phyloP scores from a whole-genome alignment of 2,797 vertebrate species.

The Scyliorhinus canicula region DNA sequence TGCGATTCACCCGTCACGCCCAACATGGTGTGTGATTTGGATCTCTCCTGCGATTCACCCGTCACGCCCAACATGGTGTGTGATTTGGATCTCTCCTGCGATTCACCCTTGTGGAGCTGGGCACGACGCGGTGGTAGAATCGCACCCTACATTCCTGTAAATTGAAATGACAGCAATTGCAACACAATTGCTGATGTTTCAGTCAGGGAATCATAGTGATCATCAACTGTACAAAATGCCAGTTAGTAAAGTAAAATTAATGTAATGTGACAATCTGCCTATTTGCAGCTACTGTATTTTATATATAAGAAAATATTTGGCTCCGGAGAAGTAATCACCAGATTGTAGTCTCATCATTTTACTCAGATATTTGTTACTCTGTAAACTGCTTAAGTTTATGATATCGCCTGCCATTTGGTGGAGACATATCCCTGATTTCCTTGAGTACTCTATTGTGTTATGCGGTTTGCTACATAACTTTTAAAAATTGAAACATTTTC shows the following conservation, averaged over 20 bases:
- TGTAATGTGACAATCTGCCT: not conserved
- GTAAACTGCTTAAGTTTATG: not conserved
- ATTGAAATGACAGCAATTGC: not conserved
- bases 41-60: too few species aligned
- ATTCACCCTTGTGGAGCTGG: too few species aligned
- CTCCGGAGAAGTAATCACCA: not conserved
- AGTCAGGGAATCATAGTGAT: not conserved
- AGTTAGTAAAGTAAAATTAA: not conserved
- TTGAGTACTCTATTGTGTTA: not conserved
- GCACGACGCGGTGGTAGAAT: too few species aligned
- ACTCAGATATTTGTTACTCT: not conserved
- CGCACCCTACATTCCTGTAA: not conserved
- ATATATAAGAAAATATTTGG: not conserved
- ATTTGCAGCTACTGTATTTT: not conserved
- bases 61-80: too few species aligned
- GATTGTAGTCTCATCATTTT: not conserved
- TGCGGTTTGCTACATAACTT: not conserved
- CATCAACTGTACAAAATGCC: not conserved
- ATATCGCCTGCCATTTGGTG: not conserved
- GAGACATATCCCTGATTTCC: not conserved
- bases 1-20: too few species aligned
- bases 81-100: too few species aligned
- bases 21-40: too few species aligned
- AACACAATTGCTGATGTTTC: not conserved
- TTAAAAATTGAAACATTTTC: conserved; percentile 5